Conservation (phyloP, 2,113 vertebrate species). For the Toxotes chatareus region DNA sequence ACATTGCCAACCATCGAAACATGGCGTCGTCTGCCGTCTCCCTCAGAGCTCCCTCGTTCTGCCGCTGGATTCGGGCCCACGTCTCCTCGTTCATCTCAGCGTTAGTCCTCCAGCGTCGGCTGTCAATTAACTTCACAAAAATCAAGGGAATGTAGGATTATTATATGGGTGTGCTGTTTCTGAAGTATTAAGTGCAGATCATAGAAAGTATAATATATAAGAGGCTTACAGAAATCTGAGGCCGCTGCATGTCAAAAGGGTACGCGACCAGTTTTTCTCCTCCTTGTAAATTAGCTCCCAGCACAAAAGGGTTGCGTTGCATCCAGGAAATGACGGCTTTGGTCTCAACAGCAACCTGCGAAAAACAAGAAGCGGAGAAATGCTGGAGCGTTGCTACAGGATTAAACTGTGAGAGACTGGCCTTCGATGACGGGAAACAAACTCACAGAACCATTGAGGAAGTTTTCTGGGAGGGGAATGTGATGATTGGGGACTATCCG, state of each 20-base stretch:
- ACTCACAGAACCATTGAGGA: slow-evolving; percentile 86
- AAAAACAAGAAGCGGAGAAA: background rate
- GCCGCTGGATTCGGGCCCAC: slow-evolving; percentile 84
- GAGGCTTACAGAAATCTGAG: slow-evolving; percentile 66
- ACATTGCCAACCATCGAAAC: slow-evolving; percentile 96
- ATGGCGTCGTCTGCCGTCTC: slow-evolving; percentile 91
- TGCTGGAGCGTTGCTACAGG: background rate
- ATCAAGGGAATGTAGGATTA: background rate
- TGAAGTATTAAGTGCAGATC: background rate
- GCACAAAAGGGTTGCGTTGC: slow-evolving; percentile 93
- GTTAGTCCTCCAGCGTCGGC: slow-evolving; percentile 65
- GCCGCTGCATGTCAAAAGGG: slow-evolving; percentile 83
- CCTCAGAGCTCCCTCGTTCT: slow-evolving; percentile 81
- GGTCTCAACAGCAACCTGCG: slow-evolving; percentile 91
- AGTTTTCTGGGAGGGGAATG: slow-evolving; percentile 90
- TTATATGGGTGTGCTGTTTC: background rate
- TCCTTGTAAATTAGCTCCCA: slow-evolving; percentile 95
- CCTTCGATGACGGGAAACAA: background rate
- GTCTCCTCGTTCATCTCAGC: slow-evolving; percentile 84
- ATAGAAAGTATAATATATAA: background rate
- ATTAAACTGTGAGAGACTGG: no score
- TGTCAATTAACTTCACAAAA: slow-evolving; percentile 46
- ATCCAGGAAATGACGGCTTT: slow-evolving; percentile 94
- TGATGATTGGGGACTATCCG: slow-evolving; percentile 91
- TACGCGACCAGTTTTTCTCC: slow-evolving; percentile 94